A percentile compares a stretch with the other conserved stretches of the same genome.
These are phyloP conservation scores for Leptobrachium leishanense DNA, from an alignment of 2,113 vertebrate genomes.

Conservation along the genomic window DNA sequence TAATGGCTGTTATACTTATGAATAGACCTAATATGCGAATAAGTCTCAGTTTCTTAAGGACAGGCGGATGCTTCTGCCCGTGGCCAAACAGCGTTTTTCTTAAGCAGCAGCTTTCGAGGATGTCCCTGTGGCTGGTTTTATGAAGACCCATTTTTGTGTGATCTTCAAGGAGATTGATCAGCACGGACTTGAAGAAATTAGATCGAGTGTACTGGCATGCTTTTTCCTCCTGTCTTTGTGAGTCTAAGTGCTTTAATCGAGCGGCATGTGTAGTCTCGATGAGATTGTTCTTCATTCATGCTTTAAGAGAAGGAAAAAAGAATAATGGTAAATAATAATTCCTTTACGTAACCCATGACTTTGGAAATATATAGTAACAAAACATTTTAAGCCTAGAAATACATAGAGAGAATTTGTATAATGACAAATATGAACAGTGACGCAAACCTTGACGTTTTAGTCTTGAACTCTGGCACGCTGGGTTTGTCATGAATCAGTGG, in stretches of 20 bases:
- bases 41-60: conserved; percentile 84
- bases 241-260: conserved; percentile 48
- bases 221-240: conserved; percentile 50
- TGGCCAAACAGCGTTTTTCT: conserved; percentile 50
- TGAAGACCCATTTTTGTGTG: conserved; percentile 62
- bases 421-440: too few species aligned
- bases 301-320: conserved; percentile 60
- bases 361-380: background rate
- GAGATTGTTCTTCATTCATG: conserved; percentile 55
- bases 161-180: conserved; percentile 39
- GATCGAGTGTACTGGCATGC: conserved; percentile 59
- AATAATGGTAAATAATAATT: conserved; percentile 28
- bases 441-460: too few species aligned
- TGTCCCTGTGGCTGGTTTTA: conserved; percentile 53
- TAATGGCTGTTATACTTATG: conserved; percentile 82
- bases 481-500: too few species aligned
- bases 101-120: conserved; percentile 63
- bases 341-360: background rate
- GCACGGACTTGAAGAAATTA: conserved; percentile 47
- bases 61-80: conserved; percentile 62
- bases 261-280: conserved; percentile 49
- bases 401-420: too few species aligned
- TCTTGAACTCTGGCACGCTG: too few species aligned
- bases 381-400: too few species aligned
- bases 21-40: conserved; percentile 80